These are phyloP conservation scores for Fringilla coelebs DNA, from an alignment of 2,797 vertebrate genomes.

Conservation along the genomic window DNA sequence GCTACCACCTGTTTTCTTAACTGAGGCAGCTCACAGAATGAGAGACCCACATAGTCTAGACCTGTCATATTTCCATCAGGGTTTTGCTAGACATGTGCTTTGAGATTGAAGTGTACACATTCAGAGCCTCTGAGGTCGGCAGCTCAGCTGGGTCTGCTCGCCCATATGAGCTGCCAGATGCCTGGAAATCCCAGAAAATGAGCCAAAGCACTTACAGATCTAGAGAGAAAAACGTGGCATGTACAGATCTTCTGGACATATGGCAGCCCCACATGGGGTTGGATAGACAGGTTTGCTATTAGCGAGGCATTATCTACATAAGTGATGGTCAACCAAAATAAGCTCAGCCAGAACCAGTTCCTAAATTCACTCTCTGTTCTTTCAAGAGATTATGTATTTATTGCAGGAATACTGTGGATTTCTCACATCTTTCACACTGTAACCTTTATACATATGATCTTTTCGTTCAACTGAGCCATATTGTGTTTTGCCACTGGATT, in stretches of 20 bases:
- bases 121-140: background rate
- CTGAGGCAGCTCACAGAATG: background rate
- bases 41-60: background rate
- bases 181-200: background rate
- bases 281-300: background rate
- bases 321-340: background rate
- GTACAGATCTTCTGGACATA: background rate
- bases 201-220: background rate
- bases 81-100: background rate
- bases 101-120: background rate
- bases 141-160: background rate
- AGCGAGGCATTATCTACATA: background rate
- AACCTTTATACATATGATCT: background rate
- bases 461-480: background rate
- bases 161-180: background rate
- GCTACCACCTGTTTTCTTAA: background rate
- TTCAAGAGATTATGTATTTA: background rate
- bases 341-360: background rate
- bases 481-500: background rate
- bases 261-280: background rate
- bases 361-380: background rate
- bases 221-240: background rate
- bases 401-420: background rate
- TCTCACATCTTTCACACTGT: background rate
- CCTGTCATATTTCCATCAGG: background rate